phyloP scores from a whole-genome alignment of 2,113 vertebrate genomes.

The Amazona guildingii region DNA sequence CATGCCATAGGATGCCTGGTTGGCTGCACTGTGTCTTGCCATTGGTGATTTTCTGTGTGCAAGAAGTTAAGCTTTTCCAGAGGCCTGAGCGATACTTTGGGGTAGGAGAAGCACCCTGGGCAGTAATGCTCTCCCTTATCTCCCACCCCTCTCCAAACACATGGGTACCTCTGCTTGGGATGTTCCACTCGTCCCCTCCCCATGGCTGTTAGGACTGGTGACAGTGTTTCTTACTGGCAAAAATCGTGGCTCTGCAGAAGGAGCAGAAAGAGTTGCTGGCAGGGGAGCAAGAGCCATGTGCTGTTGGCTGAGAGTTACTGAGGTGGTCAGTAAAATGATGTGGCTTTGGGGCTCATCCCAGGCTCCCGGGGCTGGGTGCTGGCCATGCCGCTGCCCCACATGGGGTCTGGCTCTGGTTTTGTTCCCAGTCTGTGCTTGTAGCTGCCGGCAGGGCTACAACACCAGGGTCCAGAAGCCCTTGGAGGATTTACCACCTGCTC shows the following conservation, averaged over 20 bases:
- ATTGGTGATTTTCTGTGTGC: not conserved
- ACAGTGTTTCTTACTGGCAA: not conserved
- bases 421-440: not conserved
- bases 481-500: not conserved
- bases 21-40: constrained; percentile 6
- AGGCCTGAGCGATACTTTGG: not conserved
- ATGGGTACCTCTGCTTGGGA: not conserved
- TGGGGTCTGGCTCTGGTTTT: not conserved
- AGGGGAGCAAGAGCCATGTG: not conserved
- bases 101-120: not conserved
- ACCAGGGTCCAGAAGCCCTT: not conserved
- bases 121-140: not conserved
- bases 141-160: not conserved
- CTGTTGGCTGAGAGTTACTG: not conserved
- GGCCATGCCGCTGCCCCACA: accelerated
- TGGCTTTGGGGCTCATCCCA: not conserved
- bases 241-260: not conserved
- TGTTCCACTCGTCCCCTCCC: not conserved
- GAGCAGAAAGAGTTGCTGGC: not conserved
- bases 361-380: not conserved
- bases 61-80: not conserved
- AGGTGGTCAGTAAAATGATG: not conserved
- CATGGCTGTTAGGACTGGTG: not conserved
- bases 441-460: not conserved
- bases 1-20: accelerated